Percentiles rank a stretch among this genome's conserved stretches.
phyloP scores from a whole-genome alignment of 2,797 vertebrate genomes.

The Channallabes apus region DNA sequence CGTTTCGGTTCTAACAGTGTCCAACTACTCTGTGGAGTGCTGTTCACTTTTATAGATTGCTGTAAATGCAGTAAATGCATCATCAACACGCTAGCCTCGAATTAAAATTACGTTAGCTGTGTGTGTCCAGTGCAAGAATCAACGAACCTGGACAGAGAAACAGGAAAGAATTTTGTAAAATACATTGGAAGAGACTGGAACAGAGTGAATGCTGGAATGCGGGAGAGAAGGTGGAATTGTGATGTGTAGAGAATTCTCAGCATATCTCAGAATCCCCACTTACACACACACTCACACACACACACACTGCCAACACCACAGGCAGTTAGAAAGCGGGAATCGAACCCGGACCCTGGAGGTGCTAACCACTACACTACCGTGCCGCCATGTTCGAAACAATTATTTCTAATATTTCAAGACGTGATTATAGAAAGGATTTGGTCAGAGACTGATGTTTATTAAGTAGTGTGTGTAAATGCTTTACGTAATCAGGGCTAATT shows the following conservation, averaged over 20 bases:
- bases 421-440: not conserved
- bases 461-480: not conserved
- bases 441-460: not conserved
- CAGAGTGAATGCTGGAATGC: not conserved
- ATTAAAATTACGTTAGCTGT: not conserved
- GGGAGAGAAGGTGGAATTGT: not conserved
- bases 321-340: not conserved
- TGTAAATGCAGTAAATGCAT: not conserved
- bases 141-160: not conserved
- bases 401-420: not conserved
- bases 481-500: not conserved
- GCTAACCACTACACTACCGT: too few species aligned
- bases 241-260: not conserved
- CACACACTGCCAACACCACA: too few species aligned
- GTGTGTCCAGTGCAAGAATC: not conserved
- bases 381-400: too few species aligned
- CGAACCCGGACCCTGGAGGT: too few species aligned
- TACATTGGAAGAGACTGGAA: not conserved
- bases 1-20: not conserved
- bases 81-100: not conserved
- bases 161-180: not conserved
- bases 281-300: not conserved
- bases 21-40: not conserved
- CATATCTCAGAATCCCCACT: not conserved
- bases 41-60: not conserved